Evolutionary conservation across 1,140 invertebrate species (phyloP), one percentile per base, ranked within the genome.

Genomic region (Tenebrio molitor): DNA sequence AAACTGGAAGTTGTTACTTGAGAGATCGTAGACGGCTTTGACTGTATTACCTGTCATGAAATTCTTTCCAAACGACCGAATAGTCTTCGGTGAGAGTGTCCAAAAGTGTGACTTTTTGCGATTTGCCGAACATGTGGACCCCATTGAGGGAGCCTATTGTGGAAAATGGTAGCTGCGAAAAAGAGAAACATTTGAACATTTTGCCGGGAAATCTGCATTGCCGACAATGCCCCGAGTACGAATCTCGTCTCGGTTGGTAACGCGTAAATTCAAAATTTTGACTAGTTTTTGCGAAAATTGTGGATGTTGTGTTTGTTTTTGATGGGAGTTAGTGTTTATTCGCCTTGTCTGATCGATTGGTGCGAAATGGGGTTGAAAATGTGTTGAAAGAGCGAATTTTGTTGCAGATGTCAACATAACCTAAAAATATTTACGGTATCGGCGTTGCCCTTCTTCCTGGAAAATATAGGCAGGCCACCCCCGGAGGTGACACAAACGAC

Each of bases 101-200:
- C 29, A 90, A 79, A 3, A 95, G 80, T 75, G 88, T 84, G 34
- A 92, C 86, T 34, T 89, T 87, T 65, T 92, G 89, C 1, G 89
- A 90, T 79, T 91, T 91, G 0, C 91, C 87, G 84, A 93, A 95
- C 88, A 95, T 92, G 74, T 94, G 92, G n/a, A 94, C 89, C 3
- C 92, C 92, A 86, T 94, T 94, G 15, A 95, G 78, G 1, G 92
- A 92, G n/a, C 92, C 93, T 69, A 93, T 88, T 53, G 91, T 88
- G 16, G 92, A 91, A 83, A 93, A 94, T 3, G 91, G 90, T 70
- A 94, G 84, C 92, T 94, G n/a, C n/a, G n/a, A n/a, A 78, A 16
- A 87, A 88, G 25, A 4, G 8, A 29, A 29, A 29, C 8, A 29
- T 29, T 29, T 4, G 8, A 29, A 4, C 8, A 4, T 29, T 29